These are phyloP conservation scores for Calyptommatus sinebrachiatus DNA, from an alignment of 2,113 vertebrate genomes.

Conservation along the genomic window DNA sequence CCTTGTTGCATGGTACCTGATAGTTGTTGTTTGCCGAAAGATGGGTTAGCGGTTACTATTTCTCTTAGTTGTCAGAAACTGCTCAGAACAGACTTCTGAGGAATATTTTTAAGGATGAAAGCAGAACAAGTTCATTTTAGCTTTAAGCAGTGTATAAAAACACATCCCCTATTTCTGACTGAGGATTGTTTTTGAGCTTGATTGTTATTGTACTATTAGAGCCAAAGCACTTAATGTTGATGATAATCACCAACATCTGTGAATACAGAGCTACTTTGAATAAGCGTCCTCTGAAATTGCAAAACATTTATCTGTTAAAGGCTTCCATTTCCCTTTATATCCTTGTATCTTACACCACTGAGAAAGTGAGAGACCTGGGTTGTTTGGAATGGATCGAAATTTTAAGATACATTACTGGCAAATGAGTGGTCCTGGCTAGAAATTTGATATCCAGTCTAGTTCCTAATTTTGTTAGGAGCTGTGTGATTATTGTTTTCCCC, in stretches of 20 bases:
- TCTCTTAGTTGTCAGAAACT: not conserved
- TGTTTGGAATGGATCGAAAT: not conserved
- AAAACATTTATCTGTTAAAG: conserved; percentile 16
- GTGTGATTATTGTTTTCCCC: not conserved
- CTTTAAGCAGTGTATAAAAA: not conserved
- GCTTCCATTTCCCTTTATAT: not conserved
- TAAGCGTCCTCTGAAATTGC: not conserved
- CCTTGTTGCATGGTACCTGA: too few species aligned
- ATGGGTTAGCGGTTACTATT: not conserved
- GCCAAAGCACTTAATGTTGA: not conserved
- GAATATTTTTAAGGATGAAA: not conserved
- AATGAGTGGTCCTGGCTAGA: not conserved
- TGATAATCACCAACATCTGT: conserved; percentile 14
- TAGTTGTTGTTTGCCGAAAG: not conserved
- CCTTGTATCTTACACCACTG: conserved; percentile 16
- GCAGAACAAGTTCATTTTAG: not conserved
- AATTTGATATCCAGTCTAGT: not conserved
- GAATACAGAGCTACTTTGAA: conserved; percentile 12
- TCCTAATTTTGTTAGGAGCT: not conserved
- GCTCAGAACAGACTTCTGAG: not conserved
- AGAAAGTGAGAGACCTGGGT: not conserved
- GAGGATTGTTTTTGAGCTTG: not conserved
- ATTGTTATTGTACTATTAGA: not conserved
- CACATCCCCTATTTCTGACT: not conserved
- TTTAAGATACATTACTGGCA: not conserved